Base-by-base conservation (phyloP, 92 coral and sea anemone species). In the Phymanthus crucifer region DNA sequence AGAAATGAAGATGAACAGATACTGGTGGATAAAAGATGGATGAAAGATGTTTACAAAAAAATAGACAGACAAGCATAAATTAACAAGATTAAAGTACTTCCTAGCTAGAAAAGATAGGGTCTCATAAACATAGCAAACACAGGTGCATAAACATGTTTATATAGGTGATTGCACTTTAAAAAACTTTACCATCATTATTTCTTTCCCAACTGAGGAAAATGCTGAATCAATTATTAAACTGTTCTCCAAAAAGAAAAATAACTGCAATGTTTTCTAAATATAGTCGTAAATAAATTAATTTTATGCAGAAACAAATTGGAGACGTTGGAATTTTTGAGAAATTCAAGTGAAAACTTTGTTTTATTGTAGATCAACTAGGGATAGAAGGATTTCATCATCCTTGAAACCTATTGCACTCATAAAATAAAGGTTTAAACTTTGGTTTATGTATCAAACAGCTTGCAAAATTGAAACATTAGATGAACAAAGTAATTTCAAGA, bases 101-200 rank as follows among this genome's bases (percentile, higher is more conserved):
- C 31, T 21, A 54, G 6, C 8, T 54, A 17, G 10, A 45, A 45
- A 9, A 11, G 10, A 45, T 43, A 54, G 68, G 32, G 1, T 61
- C 68, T 61, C 34, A 61, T 61, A 61, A 61, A 29, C 10, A 24
- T 61, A 61, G 68, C 34, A 61, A 61, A 61, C 34, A 61, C 68
- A 61, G 68, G 68, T 61, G 32, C 3, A 61, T 27, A 61, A 24
- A 61, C 29, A 61, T 27, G 34, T 61, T 61, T 61, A 18, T 29
- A 29, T 61, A 61, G 68, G 36, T 61, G 68, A 4, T 24, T 24
- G 33, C 8, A 61, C 68, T 24, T 29, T 0, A 19, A 21, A 24
- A 61, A 54, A 54, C 26, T n/a, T 21, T n/a, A 24, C 27, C 12
- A 21, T 21, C 4, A 21, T 21, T 54, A 4, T 61, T 61, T 12